Evolutionary conservation across 64 coral and sea anemone genomes (phyloP), one percentile per base, ranked within the genome.

Genomic region (Anthopleura sola): DNA sequence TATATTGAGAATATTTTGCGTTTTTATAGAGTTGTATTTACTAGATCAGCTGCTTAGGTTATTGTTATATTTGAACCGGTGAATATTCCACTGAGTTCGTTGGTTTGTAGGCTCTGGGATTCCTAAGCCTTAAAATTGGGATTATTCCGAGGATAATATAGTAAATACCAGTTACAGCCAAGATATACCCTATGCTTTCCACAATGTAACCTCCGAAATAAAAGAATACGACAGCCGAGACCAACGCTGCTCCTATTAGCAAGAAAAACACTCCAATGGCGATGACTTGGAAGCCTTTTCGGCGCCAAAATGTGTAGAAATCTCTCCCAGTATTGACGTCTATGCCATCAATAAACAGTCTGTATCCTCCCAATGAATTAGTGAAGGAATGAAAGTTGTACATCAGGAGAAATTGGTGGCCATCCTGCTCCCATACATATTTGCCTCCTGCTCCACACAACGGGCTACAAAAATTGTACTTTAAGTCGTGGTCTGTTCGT

Each of bases 251-350:
- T 31, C 96, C 96, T n/a, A 91, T 13, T 1, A 98, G 33, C 5
- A 94, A 51, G 24, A 94, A 81, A 0, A 94, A 18, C 6, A 94
- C 66, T 13, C 86, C 96, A 23, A 80, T n/a, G 26, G 91, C 84
- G 55, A 98, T 83, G 3, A 90, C 46, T 66, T 94, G 96, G 55
- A 85, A 90, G 11, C 96, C 96, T 24, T 93, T 92, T 14, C 92
- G 89, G 2, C 90, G 87, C 86, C 89, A 98, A 75, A 94, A 98
- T 19, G 90, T 85, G 1, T 86, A 91, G 50, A 98, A 98, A 62
- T 94, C 96, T 34, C 92, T 75, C 17, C 90, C 93, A 14, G 96
- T 98, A 54, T 98, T 94, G 33, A 94, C 93, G 48, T 98, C 96
- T 44, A 91, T 79, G 15, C 89, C 92, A 47, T 98, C 90, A 56